Evolutionary conservation across 2,113 vertebrate species (phyloP).

Genomic region (Hyperopisus bebe): DNA sequence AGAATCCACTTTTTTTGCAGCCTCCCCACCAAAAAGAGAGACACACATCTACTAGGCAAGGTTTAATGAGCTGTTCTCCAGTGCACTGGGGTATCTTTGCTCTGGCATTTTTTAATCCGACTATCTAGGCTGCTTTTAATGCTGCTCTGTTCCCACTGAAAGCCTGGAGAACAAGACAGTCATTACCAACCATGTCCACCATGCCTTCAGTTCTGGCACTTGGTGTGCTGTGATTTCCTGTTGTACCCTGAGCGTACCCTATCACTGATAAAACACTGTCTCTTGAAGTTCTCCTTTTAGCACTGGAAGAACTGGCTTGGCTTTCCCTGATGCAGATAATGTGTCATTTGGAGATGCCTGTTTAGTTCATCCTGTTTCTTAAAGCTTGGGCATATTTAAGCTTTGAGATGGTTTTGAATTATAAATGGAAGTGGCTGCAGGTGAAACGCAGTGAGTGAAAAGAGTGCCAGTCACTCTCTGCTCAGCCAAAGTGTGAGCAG

Average conservation of each 20-base stretch:
- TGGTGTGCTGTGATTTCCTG: neutral
- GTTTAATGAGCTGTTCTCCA: neutral
- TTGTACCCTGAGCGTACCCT: neutral
- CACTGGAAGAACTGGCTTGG: neutral
- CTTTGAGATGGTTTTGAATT: neutral
- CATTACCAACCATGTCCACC: neutral
- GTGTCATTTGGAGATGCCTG: too few species aligned
- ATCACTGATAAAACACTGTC: neutral
- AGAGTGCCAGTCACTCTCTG: neutral
- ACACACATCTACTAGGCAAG: neutral
- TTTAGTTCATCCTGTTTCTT: too few species aligned
- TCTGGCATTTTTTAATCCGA: neutral
- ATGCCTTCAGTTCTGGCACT: neutral
- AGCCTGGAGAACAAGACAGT: neutral
- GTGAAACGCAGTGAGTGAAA: neutral
- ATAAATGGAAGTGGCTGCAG: neutral
- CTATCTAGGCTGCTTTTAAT: neutral
- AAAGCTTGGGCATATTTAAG: too few species aligned
- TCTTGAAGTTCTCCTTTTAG: neutral
- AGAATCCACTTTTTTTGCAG: neutral
- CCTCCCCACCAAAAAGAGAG: neutral
- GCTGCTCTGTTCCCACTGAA: neutral
- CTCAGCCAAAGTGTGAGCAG: neutral
- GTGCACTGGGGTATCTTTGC: neutral
- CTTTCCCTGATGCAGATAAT: neutral